phyloP scores from a whole-genome alignment of 2,888 invertebrate species.

The Lepas anatifera region DNA sequence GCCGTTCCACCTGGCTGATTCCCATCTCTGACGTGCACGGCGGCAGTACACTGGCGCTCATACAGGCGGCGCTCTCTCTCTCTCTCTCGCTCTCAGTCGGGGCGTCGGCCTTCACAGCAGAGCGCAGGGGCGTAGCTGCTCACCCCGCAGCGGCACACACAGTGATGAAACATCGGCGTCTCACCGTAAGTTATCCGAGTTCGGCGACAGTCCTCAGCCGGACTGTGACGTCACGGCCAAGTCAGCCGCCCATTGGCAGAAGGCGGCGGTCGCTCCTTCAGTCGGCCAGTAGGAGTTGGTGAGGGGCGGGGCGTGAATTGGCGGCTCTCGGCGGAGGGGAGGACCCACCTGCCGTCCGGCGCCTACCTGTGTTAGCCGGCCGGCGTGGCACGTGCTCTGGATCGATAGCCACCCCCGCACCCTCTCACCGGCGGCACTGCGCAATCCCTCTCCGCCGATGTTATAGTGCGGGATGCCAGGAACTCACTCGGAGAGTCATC shows the following conservation, averaged over 20 bases:
- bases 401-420: background rate
- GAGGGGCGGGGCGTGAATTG: background rate
- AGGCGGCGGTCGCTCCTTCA: background rate
- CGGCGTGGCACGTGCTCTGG: background rate
- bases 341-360: no score
- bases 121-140: slow-evolving; percentile 21
- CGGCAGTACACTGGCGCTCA: slow-evolving; percentile 21
- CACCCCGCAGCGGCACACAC: slow-evolving; percentile 37
- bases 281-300: background rate
- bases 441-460: no score
- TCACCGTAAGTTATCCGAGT: no score
- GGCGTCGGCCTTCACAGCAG: background rate
- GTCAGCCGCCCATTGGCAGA: slow-evolving; percentile 1
- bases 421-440: no score
- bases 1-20: slow-evolving; percentile 14
- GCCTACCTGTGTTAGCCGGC: background rate
- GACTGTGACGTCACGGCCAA: slow-evolving; percentile 22
- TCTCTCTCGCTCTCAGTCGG: no score
- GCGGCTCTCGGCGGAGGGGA: no score
- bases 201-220: slow-evolving; percentile 24
- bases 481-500: no score
- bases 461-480: no score
- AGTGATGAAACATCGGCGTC: no score
- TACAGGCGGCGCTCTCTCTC: no score
- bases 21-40: slow-evolving; percentile 22